These are phyloP conservation scores for Craterocephalus amniculus DNA, from an alignment of 2,797 vertebrate genomes.

Conservation along the genomic window DNA sequence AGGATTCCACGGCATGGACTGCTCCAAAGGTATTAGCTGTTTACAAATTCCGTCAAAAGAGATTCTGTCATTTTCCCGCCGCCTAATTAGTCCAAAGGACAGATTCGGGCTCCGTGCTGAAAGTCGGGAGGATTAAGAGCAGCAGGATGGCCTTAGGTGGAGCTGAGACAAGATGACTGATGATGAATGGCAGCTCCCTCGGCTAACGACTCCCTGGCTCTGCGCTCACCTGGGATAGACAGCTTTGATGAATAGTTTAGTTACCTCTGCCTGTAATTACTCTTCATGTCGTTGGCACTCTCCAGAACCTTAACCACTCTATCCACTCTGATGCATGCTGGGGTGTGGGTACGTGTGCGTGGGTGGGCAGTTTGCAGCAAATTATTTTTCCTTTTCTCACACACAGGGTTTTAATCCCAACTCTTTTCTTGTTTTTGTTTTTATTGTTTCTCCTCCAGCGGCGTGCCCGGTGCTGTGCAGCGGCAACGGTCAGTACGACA, in stretches of 20 bases:
- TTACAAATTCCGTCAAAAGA: conserved; percentile 30
- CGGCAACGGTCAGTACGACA: conserved; percentile 97
- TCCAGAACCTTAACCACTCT: conserved; percentile 70
- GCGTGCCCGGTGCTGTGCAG: conserved; percentile 98
- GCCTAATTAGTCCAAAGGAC: conserved; percentile 56
- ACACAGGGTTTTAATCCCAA: conserved; percentile 26
- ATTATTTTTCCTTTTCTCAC: no score
- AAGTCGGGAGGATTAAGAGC: conserved; percentile 48
- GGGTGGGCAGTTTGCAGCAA: conserved; percentile 26
- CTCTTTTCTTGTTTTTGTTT: conserved; percentile 1
- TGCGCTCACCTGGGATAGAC: conserved; percentile 80
- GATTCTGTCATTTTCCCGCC: conserved; percentile 6
- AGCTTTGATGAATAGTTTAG: conserved; percentile 85
- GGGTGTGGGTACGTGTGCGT: conserved; percentile 30
- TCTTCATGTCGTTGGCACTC: conserved; percentile 78
- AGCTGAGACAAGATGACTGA: conserved; percentile 73
- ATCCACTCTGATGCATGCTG: conserved; percentile 50
- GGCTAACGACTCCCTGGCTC: conserved; percentile 71
- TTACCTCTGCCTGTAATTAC: conserved; percentile 84
- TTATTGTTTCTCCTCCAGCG: conserved; percentile 76
- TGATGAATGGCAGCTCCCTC: conserved; percentile 81
- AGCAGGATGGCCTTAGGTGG: conserved; percentile 68
- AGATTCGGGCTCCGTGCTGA: conserved; percentile 24
- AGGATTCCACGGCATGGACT: conserved; percentile 97
- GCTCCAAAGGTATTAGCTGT: conserved; percentile 92